Evolutionary conservation across 2,888 invertebrate genomes (phyloP).

Genomic region (Chloromyia formosa): DNA sequence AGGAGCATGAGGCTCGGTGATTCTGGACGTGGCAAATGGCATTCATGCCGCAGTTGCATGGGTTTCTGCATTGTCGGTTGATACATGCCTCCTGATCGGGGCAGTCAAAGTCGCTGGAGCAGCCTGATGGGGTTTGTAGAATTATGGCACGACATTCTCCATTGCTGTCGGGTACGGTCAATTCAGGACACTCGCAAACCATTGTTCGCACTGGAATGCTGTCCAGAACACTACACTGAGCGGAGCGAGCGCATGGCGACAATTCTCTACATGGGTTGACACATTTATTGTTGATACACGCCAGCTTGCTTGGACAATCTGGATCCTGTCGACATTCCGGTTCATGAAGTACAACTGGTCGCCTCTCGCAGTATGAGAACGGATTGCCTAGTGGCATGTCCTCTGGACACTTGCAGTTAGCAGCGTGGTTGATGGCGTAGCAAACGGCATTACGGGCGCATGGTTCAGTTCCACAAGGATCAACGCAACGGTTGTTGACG

Average conservation of each 20-base stretch:
- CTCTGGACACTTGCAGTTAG: conserved; percentile 84
- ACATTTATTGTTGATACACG: conserved; percentile 81
- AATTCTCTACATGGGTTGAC: conserved; percentile 80
- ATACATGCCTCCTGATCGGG: conserved; percentile 81
- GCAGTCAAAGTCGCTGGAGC: conserved; percentile 83
- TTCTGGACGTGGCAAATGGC: conserved; percentile 83
- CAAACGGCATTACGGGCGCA: conserved; percentile 88
- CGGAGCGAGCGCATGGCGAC: conserved; percentile 78
- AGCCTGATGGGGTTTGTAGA: conserved; percentile 76
- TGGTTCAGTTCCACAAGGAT: conserved; percentile 79
- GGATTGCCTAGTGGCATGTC: conserved; percentile 83
- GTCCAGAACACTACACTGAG: conserved; percentile 83
- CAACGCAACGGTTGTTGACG: conserved; percentile 75
- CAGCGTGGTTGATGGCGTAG: conserved; percentile 80
- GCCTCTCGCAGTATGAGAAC: conserved; percentile 75
- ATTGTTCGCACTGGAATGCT: conserved; percentile 87
- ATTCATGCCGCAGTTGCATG: conserved; percentile 87
- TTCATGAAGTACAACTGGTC: conserved; percentile 64
- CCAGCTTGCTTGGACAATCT: conserved; percentile 82
- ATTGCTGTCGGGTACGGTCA: conserved; percentile 81
- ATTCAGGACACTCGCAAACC: conserved; percentile 87
- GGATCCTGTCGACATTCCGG: conserved; percentile 80
- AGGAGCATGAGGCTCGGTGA: conserved; percentile 88
- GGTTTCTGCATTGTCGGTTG: conserved; percentile 85
- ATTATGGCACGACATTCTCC: conserved; percentile 81